These are phyloP conservation scores for Passer montanus DNA, from an alignment of 2,113 vertebrate species.

Conservation along the genomic window DNA sequence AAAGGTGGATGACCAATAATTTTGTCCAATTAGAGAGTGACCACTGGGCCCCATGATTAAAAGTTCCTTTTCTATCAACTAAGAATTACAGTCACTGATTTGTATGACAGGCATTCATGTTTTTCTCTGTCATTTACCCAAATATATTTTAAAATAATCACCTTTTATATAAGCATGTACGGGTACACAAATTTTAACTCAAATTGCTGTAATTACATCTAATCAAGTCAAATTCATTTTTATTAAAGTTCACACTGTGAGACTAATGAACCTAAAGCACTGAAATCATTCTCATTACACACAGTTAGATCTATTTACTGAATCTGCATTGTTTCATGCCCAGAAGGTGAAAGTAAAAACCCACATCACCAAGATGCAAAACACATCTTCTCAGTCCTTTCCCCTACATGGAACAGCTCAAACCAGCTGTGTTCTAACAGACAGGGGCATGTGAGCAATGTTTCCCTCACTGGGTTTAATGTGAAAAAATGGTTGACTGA, in stretches of 20 bases:
- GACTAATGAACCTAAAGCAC: constrained; percentile 52
- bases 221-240: constrained; percentile 33
- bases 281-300: constrained; percentile 17
- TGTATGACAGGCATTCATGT: not conserved
- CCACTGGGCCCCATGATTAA: not conserved
- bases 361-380: not conserved
- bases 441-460: not conserved
- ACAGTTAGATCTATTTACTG: not conserved
- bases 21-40: not conserved
- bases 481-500: not conserved
- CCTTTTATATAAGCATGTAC: not conserved
- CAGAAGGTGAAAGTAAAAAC: not conserved
- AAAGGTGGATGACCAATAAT: not conserved
- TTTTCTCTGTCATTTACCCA: not conserved
- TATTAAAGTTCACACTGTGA: constrained; percentile 58
- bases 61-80: not conserved
- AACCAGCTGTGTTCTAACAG: not conserved
- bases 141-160: not conserved
- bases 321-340: not conserved
- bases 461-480: not conserved
- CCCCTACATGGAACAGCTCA: not conserved
- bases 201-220: constrained; percentile 48
- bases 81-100: not conserved
- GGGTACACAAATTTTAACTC: constrained; percentile 19
- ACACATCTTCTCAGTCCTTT: not conserved